Evolutionary conservation across 2,888 invertebrate species (phyloP), one percentile per base, ranked within the genome.

Genomic region (Chouioia cunea): DNA sequence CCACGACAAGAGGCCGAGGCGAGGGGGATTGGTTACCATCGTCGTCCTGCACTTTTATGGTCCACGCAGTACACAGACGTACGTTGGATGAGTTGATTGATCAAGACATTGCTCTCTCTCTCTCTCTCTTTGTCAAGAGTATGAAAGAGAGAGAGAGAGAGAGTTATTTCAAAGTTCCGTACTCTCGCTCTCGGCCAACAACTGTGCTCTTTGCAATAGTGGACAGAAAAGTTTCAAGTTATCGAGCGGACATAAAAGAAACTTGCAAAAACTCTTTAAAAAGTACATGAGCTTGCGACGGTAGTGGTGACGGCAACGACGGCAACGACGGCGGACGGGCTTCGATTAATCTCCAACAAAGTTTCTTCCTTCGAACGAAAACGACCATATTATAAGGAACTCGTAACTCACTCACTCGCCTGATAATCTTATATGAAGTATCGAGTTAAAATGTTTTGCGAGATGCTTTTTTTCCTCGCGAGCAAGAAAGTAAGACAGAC

Each of bases 21-120:
- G 18, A 70, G 53, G 58, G n/a, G 70, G 76, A 76, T 75, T 72
- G 76, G 76, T 73, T 76, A 75, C 75, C 65, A 52, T 20, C 43
- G 10, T 65, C 65, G 47, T 16, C 57, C 2, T 47, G 72, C 73
- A 73, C 70, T 73, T 73, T 58, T 70, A 70, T 63, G 73, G 72
- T 54, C 63, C 58, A 47, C 56, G 1, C n/a, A 36, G 10, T 6
- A 27, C 27, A 27, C 27, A 27, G 27, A 27, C 27, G 6, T 6
- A 27, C 27, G 6, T 6, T 10, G 36, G 10, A 10, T 36, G 36
- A 36, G 10, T 36, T 36, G 36, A 36, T 6, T 36, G 36, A 36
- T 36, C 36, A 36, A 36, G 36, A 36, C 36, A 12, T 36, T 12
- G 36, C 12, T 12, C 6, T 10, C 36, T 36, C 20, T 36, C 12